phyloP scores from a whole-genome alignment of 2,113 vertebrate genomes.

The Ibidorhyncha struthersii region DNA sequence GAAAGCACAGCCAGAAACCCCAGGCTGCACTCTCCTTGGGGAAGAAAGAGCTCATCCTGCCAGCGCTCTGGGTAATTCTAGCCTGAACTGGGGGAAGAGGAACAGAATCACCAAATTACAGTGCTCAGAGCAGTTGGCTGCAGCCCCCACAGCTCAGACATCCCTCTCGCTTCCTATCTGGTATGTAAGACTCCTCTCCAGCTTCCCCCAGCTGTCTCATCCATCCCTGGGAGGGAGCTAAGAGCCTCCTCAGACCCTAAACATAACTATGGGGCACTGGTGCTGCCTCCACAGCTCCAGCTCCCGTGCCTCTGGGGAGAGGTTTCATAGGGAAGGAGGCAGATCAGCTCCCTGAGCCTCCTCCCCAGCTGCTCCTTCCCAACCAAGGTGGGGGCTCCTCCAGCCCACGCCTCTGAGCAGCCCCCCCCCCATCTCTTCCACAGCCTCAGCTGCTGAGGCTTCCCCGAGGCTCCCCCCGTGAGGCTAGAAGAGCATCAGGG shows the following conservation, averaged over 20 bases:
- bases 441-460: not conserved
- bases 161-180: not conserved
- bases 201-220: not conserved
- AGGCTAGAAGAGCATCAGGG: not conserved
- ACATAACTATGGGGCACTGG: not conserved
- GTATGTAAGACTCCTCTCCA: not conserved
- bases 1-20: not conserved
- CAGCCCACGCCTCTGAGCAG: not conserved
- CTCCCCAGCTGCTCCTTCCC: not conserved
- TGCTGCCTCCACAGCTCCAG: not conserved
- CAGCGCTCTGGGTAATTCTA: not conserved
- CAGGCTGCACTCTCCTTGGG: not conserved
- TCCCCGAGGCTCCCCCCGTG: not conserved
- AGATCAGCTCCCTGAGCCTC: not conserved
- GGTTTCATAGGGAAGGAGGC: not conserved
- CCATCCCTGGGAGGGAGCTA: not conserved
- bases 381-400: not conserved
- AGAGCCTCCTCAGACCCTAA: not conserved
- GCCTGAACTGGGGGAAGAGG: not conserved
- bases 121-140: not conserved
- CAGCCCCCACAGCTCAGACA: not conserved
- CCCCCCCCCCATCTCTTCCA: not conserved
- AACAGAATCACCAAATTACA: not conserved
- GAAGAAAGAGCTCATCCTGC: not conserved
- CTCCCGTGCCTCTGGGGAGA: not conserved